These are phyloP conservation scores for Nebria ingens DNA, from an alignment of 1,140 invertebrate species.

Conservation along the genomic window DNA sequence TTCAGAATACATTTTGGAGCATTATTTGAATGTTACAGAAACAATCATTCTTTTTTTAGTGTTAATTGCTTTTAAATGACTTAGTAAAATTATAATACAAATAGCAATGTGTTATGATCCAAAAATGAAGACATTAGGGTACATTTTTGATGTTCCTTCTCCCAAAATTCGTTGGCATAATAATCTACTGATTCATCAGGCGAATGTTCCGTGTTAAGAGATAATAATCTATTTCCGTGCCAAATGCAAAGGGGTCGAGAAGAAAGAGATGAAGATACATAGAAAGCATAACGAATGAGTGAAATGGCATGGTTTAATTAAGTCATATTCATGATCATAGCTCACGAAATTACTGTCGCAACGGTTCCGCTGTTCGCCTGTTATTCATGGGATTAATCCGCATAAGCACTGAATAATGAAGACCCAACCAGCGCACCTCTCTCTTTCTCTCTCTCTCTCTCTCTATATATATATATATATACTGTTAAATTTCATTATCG, in stretches of 20 bases:
- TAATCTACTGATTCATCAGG: background rate
- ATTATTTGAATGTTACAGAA: too few relatives aligned
- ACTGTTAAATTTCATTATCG: slow-evolving; percentile 7
- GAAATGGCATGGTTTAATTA: background rate
- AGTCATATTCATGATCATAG: slow-evolving; percentile 9
- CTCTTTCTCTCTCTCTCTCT: too few relatives aligned
- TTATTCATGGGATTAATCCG: slow-evolving; percentile 7
- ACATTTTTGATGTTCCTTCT: too few relatives aligned
- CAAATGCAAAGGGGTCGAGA: background rate
- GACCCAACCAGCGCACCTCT: background rate
- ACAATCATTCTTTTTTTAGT: too few relatives aligned
- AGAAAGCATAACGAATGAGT: background rate
- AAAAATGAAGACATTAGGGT: too few relatives aligned
- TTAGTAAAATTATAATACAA: too few relatives aligned
- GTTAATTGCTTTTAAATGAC: too few relatives aligned
- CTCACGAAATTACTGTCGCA: slow-evolving; percentile 8
- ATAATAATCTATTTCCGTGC: slow-evolving; percentile 6
- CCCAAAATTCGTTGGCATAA: too few relatives aligned
- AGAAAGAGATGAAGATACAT: background rate
- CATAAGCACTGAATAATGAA: slow-evolving; percentile 9
- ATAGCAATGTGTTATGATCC: too few relatives aligned
- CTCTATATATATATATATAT: too few relatives aligned
- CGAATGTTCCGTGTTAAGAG: background rate
- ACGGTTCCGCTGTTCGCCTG: background rate
- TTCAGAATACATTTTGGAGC: too few relatives aligned